A percentile compares a stretch with the other conserved stretches of the same genome.
phyloP scores from a whole-genome alignment of 2,888 invertebrate genomes.

The Drosophila meridionalis region DNA sequence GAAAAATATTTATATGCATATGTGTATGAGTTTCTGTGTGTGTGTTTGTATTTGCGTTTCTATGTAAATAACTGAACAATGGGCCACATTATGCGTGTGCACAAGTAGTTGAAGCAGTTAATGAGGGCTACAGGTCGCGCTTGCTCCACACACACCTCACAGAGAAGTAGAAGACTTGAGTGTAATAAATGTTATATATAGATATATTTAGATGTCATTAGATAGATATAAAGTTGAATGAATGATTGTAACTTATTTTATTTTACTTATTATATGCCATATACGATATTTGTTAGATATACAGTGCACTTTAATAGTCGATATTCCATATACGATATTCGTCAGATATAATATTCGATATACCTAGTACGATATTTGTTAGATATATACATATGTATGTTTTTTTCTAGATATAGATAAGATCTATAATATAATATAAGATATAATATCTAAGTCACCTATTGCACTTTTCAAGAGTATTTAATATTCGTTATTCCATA shows the following conservation, averaged over 20 bases:
- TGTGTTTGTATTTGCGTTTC: constrained; percentile 21
- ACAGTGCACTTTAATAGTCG: background rate
- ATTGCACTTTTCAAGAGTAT: background rate
- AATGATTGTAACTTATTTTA: no score
- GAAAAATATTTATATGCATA: constrained; percentile 19
- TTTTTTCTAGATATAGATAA: no score
- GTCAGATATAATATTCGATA: background rate
- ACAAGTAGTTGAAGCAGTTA: constrained; percentile 23
- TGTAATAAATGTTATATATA: background rate
- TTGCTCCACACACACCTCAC: background rate
- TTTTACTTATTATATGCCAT: background rate
- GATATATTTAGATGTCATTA: background rate
- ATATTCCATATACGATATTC: background rate
- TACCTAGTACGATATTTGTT: no score
- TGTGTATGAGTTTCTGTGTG: background rate
- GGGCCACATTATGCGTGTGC: constrained; percentile 50
- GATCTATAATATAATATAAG: no score
- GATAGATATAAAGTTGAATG: background rate
- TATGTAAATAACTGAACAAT: constrained; percentile 58
- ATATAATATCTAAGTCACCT: no score
- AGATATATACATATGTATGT: no score
- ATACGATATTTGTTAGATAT: background rate
- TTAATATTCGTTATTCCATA: background rate
- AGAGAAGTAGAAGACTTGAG: background rate
- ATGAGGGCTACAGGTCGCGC: background rate